Base-by-base conservation (phyloP, 1,140 invertebrate genomes). In the Holcopasites calliopsidis region DNA sequence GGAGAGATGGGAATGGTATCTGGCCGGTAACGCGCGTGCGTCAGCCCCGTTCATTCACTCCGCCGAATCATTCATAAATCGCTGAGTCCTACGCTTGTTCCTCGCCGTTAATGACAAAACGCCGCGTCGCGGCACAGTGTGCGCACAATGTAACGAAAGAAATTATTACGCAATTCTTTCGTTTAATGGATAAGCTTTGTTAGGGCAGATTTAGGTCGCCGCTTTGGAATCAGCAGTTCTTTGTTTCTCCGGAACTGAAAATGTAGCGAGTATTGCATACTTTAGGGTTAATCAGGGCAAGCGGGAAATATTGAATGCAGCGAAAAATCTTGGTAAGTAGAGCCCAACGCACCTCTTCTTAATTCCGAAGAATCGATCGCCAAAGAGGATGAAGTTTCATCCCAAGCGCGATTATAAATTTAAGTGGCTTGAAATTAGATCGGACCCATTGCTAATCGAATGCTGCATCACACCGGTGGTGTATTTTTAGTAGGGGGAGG, bases 1-100 rank as follows among this genome's bases (percentile, higher is more conserved):
- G 70, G 52, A 49, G 44, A 80, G 78, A 83, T 78, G 69, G 58
- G 70, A 83, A 83, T 83, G 80, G 80, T 82, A 83, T 83, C 47
- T 60, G 75, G 38, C 28, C 35, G 40, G 7, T 11, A 3, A 6
- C 1, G 18, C 49, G 65, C 61, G 70, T 76, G 71, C 81, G 76
- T 70, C 65, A 31, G 26, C 33, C 74, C 49, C 52, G 76, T 83
- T 83, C 81, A 83, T 83, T 82, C 80, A 82, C 70, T 73, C 70
- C 23, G 55, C 42, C 55, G 79, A 82, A 78, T 76, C 71, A 74
- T 82, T 72, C 81, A 83, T 83, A 75, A 65, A 82, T 82, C 79
- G 35, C 28, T 4, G 40, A 21, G 35, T 55, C 55, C 54, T 71
- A 65, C 61, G 44, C 40, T 35, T 44, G 54, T n/a, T 23, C 33